A percentile compares a stretch with the other conserved stretches of the same genome.
phyloP scores from a whole-genome alignment of 30 jellyfish, hydroid and myxozoan species.

The Hydra vulgaris region DNA sequence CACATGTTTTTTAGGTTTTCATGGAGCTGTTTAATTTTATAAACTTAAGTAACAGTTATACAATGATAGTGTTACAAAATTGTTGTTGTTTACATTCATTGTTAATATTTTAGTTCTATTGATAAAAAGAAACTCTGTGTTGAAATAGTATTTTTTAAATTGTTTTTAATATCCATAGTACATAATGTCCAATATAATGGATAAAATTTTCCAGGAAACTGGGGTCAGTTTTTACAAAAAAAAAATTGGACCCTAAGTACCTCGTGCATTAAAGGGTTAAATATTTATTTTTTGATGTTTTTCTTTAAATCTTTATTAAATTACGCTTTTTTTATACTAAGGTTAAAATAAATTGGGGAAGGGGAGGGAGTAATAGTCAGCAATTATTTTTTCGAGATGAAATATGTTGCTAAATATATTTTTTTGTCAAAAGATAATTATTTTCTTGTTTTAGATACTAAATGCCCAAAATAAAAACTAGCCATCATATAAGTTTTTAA shows the following conservation, averaged over 20 bases:
- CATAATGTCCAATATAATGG: slow-evolving; percentile 23
- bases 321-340: too few relatives aligned
- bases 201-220: background rate
- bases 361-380: too few relatives aligned
- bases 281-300: too few relatives aligned
- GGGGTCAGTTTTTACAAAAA: background rate
- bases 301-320: too few relatives aligned
- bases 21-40: slow-evolving; percentile 21
- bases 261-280: background rate
- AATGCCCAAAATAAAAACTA: too few relatives aligned
- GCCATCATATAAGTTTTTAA: too few relatives aligned
- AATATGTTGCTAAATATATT: too few relatives aligned
- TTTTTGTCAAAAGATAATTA: too few relatives aligned
- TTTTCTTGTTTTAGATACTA: too few relatives aligned
- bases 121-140: background rate
- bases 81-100: background rate
- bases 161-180: background rate
- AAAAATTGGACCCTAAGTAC: background rate
- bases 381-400: too few relatives aligned
- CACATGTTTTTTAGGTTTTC: slow-evolving; percentile 16
- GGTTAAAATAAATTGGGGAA: too few relatives aligned
- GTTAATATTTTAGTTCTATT: background rate
- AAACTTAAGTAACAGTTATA: background rate
- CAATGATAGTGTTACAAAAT: background rate
- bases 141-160: background rate